phyloP scores from a whole-genome alignment of 2,113 vertebrate genomes.

The Apaloderma vittatum region DNA sequence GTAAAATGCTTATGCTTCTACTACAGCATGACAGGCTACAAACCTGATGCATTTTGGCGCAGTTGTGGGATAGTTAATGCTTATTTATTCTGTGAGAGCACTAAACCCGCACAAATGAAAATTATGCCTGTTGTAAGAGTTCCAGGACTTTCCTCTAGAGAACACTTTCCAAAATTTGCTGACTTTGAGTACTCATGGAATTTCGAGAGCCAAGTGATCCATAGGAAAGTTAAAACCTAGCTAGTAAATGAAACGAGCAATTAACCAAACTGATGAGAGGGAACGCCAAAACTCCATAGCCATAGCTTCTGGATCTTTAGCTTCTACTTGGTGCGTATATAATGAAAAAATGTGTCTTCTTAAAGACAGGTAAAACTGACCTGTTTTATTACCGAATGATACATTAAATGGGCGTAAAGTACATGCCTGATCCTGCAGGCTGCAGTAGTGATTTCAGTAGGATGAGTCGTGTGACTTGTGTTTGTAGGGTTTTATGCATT shows the following conservation, averaged over 20 bases:
- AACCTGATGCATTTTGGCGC: neutral
- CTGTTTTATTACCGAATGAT: neutral
- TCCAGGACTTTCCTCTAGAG: conserved; percentile 71
- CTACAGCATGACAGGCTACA: neutral
- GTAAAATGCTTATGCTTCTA: conserved; percentile 7
- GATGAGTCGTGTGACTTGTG: neutral
- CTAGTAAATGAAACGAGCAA: conserved; percentile 65
- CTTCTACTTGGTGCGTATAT: neutral
- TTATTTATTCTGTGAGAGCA: conserved; percentile 62
- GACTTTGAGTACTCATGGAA: conserved; percentile 25
- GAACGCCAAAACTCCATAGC: neutral
- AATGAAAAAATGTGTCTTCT: conserved; percentile 2
- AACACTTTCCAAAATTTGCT: conserved; percentile 59
- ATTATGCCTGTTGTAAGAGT: conserved; percentile 47
- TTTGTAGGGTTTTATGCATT: neutral
- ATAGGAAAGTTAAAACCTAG: conserved; percentile 57
- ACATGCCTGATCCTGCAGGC: neutral
- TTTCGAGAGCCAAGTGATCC: conserved; percentile 66
- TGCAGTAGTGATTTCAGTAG: neutral
- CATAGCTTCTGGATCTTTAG: conserved; percentile 39
- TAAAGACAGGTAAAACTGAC: neutral
- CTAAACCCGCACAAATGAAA: conserved; percentile 55
- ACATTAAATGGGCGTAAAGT: neutral
- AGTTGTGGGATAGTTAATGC: conserved; percentile 48
- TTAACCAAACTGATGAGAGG: conserved; percentile 62